Evolutionary conservation across 2,113 vertebrate genomes (phyloP), one percentile per base, ranked within the genome.

Genomic region (Bucco capensis): DNA sequence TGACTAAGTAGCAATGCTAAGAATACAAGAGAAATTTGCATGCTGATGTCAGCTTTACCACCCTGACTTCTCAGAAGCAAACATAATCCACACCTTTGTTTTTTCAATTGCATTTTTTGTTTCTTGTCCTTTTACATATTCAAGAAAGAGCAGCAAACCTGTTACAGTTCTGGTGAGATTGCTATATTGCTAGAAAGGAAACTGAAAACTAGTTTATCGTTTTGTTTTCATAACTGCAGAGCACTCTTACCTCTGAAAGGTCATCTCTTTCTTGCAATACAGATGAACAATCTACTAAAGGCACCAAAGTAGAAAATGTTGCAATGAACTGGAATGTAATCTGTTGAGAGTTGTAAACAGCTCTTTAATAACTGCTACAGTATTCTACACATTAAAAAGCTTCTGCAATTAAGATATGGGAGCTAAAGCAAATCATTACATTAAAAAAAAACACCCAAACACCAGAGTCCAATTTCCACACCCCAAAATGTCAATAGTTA

Each of bases 321-420:
- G 99, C 99, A 96, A 99, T 99, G 96, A 99, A 99, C 88, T 99
- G 99, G 98, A 99, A 99, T 97, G 99, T 99, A 96, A 99, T 99
- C 99, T 99, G 96, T 80, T 79, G 82, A 83, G 94, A 94, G 44
- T 97, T 14, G 67, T 17, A 96, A 92, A 88, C 8, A 73, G 76
- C n/a, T 93, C 79, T 67, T 93, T 42, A 93, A 13, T 27, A 56
- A 64, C 31, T 31, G 56, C 83, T 84, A 82, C 2, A 38, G 19
- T 8, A 42, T 25, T 76, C 31, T 28, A 72, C 22, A 70, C 7
- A 62, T 40, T 30, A 23, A 78, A 87, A 88, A 82, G 5, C 40
- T 61, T 83, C 69, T n/a, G 37, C 8, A 78, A 4, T 61, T 69
- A 44, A 54, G 5, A 21, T 24, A 78, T 10, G 14, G 18, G 23